Conservation (phyloP, 2,888 invertebrate species). For the Drosophila histrio region DNA sequence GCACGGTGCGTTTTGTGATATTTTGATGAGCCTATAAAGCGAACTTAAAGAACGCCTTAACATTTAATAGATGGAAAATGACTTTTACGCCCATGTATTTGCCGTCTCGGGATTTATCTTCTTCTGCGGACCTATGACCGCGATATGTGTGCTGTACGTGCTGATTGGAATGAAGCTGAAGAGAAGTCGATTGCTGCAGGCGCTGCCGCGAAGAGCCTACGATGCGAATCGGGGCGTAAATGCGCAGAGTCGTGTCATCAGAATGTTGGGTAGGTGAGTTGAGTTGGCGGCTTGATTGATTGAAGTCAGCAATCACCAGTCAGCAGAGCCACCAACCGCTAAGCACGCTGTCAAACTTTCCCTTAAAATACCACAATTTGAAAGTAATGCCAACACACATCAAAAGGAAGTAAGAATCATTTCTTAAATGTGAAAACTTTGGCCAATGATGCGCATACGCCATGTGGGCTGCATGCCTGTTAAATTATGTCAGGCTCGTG, state of each 20-base stretch:
- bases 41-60: background rate
- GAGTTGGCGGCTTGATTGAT: slow-evolving; percentile 59
- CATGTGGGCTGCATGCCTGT: slow-evolving; percentile 17
- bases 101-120: slow-evolving; percentile 92
- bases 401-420: slow-evolving; percentile 5
- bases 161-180: slow-evolving; percentile 90
- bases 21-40: slow-evolving; percentile 15
- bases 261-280: slow-evolving; percentile 90
- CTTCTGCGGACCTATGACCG: slow-evolving; percentile 94
- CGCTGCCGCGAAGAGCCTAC: slow-evolving; percentile 85
- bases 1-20: slow-evolving; percentile 73
- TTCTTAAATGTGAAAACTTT: slow-evolving; percentile 22
- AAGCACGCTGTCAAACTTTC: slow-evolving; percentile 31
- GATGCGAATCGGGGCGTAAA: slow-evolving; percentile 85
- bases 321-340: slow-evolving; percentile 12
- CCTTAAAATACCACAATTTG: slow-evolving; percentile 44
- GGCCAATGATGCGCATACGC: slow-evolving; percentile 42
- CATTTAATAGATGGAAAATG: slow-evolving; percentile 81
- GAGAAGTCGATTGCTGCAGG: slow-evolving; percentile 87
- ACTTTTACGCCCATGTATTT: slow-evolving; percentile 88
- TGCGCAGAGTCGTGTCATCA: slow-evolving; percentile 88
- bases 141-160: slow-evolving; percentile 92
- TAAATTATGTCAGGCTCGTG: slow-evolving; percentile 1
- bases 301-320: slow-evolving; percentile 29
- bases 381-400: slow-evolving; percentile 48